These are phyloP conservation scores for Polyploca ridens DNA, from an alignment of 2,888 invertebrate genomes.

Conservation along the genomic window DNA sequence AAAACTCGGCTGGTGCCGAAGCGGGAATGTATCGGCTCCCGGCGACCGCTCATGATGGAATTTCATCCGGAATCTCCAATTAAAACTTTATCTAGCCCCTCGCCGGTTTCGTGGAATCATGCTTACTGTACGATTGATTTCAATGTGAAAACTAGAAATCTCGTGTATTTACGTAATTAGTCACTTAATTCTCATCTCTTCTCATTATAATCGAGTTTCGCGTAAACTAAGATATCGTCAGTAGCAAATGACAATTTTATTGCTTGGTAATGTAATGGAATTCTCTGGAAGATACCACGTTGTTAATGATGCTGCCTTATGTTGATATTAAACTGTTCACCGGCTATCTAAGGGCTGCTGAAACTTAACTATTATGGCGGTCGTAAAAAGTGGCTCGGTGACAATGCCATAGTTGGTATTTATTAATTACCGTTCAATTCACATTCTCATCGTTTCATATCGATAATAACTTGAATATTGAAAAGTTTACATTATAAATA, in stretches of 20 bases:
- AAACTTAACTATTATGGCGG: background rate
- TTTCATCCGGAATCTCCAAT: constrained; percentile 81
- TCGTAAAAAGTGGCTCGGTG: constrained; percentile 5
- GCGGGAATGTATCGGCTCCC: constrained; percentile 76
- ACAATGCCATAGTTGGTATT: background rate
- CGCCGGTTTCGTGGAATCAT: constrained; percentile 48
- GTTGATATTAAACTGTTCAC: background rate
- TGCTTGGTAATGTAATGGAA: background rate
- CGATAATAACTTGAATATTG: constrained; percentile 7
- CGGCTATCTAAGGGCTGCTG: constrained; percentile 1
- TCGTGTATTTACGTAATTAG: background rate
- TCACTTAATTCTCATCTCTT: background rate
- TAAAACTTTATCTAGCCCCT: constrained; percentile 80
- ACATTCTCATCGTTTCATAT: constrained; percentile 14
- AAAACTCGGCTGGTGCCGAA: constrained; percentile 75
- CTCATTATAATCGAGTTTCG: background rate
- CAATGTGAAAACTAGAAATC: background rate
- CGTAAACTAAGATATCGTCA: background rate
- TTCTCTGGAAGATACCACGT: background rate
- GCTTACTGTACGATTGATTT: background rate
- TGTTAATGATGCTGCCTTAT: background rate
- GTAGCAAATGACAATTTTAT: constrained; percentile 2
- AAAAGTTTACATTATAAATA: constrained; percentile 12
- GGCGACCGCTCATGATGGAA: constrained; percentile 67
- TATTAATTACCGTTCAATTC: background rate